Conservation (phyloP, 2,888 invertebrate genomes). For the Sepioteuthis lessoniana region DNA sequence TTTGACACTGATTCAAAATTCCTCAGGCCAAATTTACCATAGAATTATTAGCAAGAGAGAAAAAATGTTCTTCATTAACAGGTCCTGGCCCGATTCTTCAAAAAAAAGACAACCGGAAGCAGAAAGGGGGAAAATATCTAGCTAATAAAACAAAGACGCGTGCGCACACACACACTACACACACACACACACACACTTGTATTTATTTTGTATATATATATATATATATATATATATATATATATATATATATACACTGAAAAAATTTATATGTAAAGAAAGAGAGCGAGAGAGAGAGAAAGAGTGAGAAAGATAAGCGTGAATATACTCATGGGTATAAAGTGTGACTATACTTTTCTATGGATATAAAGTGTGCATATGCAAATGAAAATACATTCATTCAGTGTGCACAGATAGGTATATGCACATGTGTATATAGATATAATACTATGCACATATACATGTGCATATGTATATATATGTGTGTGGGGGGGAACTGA, state of each 20-base stretch:
- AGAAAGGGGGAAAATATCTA: neutral
- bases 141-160: neutral
- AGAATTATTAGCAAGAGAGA: neutral
- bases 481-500: no score
- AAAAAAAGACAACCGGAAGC: neutral
- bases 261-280: no score
- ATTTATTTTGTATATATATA: neutral
- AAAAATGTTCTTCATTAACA: neutral
- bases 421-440: neutral
- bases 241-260: neutral
- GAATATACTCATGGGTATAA: neutral
- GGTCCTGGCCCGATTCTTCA: neutral
- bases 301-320: no score
- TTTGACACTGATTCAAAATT: slow-evolving; percentile 33
- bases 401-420: neutral
- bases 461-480: neutral
- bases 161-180: neutral
- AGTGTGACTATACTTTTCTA: neutral
- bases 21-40: neutral
- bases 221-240: neutral
- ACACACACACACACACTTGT: no score
- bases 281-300: no score
- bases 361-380: neutral
- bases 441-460: neutral
- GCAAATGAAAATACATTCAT: neutral